Evolutionary conservation across 1,140 invertebrate genomes (phyloP), one percentile per base, ranked within the genome.

Genomic region (Tribolium castaneum): DNA sequence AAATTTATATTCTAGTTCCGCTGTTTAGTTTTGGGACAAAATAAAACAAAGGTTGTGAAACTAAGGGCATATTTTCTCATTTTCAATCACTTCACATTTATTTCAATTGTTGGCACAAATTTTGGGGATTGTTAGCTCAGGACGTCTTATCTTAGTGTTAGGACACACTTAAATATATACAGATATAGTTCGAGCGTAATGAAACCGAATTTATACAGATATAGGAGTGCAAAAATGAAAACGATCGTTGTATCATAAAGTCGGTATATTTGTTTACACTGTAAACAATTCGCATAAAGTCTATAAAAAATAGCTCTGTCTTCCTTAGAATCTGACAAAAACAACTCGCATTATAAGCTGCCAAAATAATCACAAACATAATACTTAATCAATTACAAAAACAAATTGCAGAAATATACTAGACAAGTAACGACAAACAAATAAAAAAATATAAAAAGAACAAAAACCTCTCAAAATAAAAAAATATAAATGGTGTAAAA

Each of bases 371-470:
- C 25, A 52, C n/a, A 70, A 50, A 52, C 34, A 12, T 76, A 66
- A 76, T 70, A 70, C 30, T 35, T 16, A 51, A 51, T 73, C 2
- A 73, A 50, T 10, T 16, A 73, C n/a, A 73, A 59, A n/a, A 56
- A 56, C 54, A 56, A 56, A 56, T 9, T 19, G 14, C 9, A 62
- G 22, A 25, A 22, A 34, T 19, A 66, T 22, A 25, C 12, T 1
- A 14, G 39, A 45, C 39, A 45, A 9, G 39, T 45, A 45, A 45
- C 39, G 7, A 12, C 25, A 72, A 39, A 71, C 34, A 16, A 72
- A 19, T 22, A 49, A 19, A 45, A 71, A 71, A 72, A 72, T 72
- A 72, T 72, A 72, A 49, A 49, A 50, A 34, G 7, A 66, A 76
- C 30, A 52, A 75, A 16, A 75, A 39, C 35, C 9, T 16, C 6